Conservation (phyloP, 2,888 invertebrate genomes). For the Spodoptera littoralis region DNA sequence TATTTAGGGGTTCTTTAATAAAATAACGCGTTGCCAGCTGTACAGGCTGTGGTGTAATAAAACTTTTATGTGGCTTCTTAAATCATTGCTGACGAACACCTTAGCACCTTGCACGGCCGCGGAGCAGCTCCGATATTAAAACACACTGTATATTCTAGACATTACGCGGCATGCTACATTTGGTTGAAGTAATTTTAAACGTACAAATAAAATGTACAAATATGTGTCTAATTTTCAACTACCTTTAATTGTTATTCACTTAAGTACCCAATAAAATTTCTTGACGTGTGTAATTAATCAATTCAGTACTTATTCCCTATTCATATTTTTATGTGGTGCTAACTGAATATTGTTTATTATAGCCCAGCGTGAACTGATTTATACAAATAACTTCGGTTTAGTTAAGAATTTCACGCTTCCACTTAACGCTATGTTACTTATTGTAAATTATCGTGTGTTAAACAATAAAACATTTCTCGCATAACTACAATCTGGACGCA, state of each 20-base stretch:
- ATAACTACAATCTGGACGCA: conserved; percentile 75
- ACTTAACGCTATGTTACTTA: conserved; percentile 67
- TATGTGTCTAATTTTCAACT: too few species aligned
- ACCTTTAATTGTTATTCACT: too few species aligned
- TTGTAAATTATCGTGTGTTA: conserved; percentile 76
- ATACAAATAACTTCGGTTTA: conserved; percentile 62
- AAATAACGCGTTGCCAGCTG: conserved; percentile 46
- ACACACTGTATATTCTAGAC: conserved; percentile 1
- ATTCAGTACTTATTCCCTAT: conserved; percentile 25
- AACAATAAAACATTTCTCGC: conserved; percentile 79
- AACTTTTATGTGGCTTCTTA: conserved; percentile 67
- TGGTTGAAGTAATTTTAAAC: too few species aligned
- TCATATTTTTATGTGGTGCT: conserved; percentile 45
- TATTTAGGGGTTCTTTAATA: conserved; percentile 41
- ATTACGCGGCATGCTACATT: too few species aligned
- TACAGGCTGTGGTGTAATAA: conserved; percentile 52
- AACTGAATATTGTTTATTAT: conserved; percentile 51
- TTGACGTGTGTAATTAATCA: conserved; percentile 15
- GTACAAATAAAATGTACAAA: neutral
- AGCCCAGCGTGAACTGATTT: conserved; percentile 67
- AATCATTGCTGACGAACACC: conserved; percentile 61
- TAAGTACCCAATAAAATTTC: neutral
- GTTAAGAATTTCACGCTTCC: conserved; percentile 75
- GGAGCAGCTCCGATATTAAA: conserved; percentile 32
- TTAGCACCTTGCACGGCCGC: conserved; percentile 50